Evolutionary conservation across 2,113 vertebrate genomes (phyloP), one percentile per base, ranked within the genome.

Genomic region (Hydrochoerus hydrochaeris): DNA sequence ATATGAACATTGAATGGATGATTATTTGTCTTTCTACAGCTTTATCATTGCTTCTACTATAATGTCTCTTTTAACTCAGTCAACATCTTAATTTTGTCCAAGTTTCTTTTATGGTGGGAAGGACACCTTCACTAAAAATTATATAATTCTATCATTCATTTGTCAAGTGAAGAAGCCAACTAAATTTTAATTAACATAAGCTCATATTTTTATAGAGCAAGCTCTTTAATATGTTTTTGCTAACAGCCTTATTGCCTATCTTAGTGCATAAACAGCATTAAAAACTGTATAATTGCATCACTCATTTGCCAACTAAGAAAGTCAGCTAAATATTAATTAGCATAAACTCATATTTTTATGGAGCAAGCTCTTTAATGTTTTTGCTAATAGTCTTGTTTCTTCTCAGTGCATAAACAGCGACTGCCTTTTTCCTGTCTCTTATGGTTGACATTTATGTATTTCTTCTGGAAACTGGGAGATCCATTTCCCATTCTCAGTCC

Each of bases 371-470:
- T 77, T 77, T 30, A 77, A 30, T 77, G 13, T 77, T 46, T 77
- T 77, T 77, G 73, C 73, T 77, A 46, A 97, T 24, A 17, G 30
- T 32, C 10, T n/a, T 92, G 3, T 98, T 92, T 35, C 0, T 30
- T 94, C 69, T 95, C 88, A 99, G 99, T 99, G 97, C 99, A 99
- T 81, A 99, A 99, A 97, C 99, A 99, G 97, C 99, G 98, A 94
- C 98, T 99, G 75, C 99, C 99, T 85, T 99, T 99, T 88, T 99
- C 99, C 0, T 99, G 99, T 97, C 99, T 99, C 96, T 97, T 99
- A 57, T 99, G 99, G 99, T 98, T 99, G 97, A 99, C 99, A 4
- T 99, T 99, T 97, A 99, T 99, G 99, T 99, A 99, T 98, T 99
- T 99, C 99, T 99, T 99, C 98, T 99, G 99, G 99, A 99, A 99